A percentile compares a stretch with the other conserved stretches of the same genome.
Conservation (phyloP, 2,888 invertebrate species). For the Drosophila subquinaria region DNA sequence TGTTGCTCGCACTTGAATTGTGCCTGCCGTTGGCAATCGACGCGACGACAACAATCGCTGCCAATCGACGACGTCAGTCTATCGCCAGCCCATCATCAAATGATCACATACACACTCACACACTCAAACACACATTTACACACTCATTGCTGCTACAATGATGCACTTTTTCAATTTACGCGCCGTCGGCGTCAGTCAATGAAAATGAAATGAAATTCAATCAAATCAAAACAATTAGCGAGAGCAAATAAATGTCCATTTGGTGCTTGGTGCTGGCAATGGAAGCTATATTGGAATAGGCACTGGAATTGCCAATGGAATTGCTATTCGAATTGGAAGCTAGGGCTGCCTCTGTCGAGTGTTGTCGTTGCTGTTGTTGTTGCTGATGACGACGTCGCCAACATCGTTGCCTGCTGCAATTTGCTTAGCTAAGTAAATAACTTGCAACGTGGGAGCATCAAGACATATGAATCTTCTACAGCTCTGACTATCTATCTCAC, state of each 20-base stretch:
- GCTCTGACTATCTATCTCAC: conserved; percentile 6
- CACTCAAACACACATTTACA: background rate
- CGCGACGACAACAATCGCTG: conserved; percentile 31
- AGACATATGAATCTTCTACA: conserved; percentile 1
- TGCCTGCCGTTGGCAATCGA: conserved; percentile 26
- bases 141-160: background rate
- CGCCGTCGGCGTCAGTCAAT: conserved; percentile 61
- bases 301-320: conserved; percentile 7
- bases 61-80: conserved; percentile 20
- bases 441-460: conserved; percentile 9
- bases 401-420: conserved; percentile 42
- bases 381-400: conserved; percentile 45
- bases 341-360: background rate
- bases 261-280: conserved; percentile 20
- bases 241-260: conserved; percentile 61
- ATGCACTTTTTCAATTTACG: conserved; percentile 25
- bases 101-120: conserved; percentile 7
- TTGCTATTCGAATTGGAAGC: conserved; percentile 17
- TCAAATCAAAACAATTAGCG: conserved; percentile 70
- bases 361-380: conserved; percentile 12
- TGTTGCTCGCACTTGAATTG: conserved; percentile 44
- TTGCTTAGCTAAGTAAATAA: conserved; percentile 71
- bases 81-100: conserved; percentile 27
- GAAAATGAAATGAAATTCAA: conserved; percentile 54
- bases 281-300: conserved; percentile 13